Percentiles rank a stretch among this genome's conserved stretches.
Conservation (phyloP, 1,140 invertebrate genomes). For the Drosophila mojavensis region DNA sequence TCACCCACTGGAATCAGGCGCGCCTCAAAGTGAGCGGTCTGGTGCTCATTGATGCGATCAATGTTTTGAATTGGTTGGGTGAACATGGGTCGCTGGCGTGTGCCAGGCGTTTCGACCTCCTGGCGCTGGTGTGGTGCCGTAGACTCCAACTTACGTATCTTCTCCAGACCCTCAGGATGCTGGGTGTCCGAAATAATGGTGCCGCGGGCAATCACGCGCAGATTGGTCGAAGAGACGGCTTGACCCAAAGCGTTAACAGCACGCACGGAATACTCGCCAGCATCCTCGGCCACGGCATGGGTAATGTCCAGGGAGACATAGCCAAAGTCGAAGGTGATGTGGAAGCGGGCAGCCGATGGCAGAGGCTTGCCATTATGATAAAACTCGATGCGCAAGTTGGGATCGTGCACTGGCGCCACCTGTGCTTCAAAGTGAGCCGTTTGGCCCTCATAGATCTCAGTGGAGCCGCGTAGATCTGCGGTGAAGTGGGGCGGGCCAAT, state of each 20-base stretch:
- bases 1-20: constrained; percentile 99
- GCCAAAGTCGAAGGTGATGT: constrained; percentile 97
- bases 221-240: constrained; percentile 91
- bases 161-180: constrained; percentile 97
- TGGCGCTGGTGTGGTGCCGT: constrained; percentile 90
- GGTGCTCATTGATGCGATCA: constrained; percentile 94
- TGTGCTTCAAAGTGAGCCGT: constrained; percentile 96
- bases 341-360: constrained; percentile 93
- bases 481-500: constrained; percentile 92
- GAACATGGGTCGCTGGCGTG: constrained; percentile 96
- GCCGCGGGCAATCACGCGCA: constrained; percentile 93
- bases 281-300: constrained; percentile 95
- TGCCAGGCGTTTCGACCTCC: constrained; percentile 92
- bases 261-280: constrained; percentile 95
- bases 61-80: constrained; percentile 97
- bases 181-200: constrained; percentile 97
- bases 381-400: constrained; percentile 95
- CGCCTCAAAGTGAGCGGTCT: constrained; percentile 98
- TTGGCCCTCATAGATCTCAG: constrained; percentile 93
- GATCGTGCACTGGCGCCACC: constrained; percentile 95
- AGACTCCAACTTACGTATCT: constrained; percentile 96
- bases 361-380: constrained; percentile 95
- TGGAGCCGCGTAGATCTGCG: constrained; percentile 92
- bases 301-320: constrained; percentile 96
- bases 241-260: constrained; percentile 95